phyloP scores from a whole-genome alignment of 2,797 vertebrate genomes.

The Avahi laniger region DNA sequence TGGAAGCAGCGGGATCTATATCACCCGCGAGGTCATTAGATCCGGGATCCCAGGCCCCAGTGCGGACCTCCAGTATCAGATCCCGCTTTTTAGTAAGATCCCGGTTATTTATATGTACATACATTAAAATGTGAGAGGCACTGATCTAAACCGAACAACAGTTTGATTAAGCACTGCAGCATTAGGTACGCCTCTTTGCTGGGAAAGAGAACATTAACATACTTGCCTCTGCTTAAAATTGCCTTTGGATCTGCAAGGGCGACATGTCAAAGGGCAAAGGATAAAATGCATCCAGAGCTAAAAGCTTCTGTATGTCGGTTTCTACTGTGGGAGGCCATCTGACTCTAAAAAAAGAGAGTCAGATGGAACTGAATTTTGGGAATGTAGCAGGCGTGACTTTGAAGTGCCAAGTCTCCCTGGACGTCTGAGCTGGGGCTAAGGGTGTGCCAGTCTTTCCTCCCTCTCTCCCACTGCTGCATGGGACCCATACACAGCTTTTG shows the following conservation, averaged over 20 bases:
- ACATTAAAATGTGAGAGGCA: neutral
- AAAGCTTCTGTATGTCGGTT: neutral
- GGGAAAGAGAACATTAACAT: neutral
- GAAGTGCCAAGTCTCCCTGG: neutral
- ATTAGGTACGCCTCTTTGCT: neutral
- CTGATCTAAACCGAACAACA: neutral
- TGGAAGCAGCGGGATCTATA: neutral
- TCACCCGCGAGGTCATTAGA: neutral
- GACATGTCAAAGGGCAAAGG: neutral
- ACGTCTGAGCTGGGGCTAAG: neutral
- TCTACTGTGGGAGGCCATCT: neutral
- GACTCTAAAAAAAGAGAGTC: neutral
- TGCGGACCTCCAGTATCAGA: neutral
- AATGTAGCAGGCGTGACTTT: neutral
- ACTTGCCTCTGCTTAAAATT: neutral
- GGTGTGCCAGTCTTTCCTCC: fast-evolving
- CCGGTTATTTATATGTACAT: neutral
- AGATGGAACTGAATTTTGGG: neutral
- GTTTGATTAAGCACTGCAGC: neutral
- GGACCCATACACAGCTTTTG: neutral
- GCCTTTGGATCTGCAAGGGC: neutral
- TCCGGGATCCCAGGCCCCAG: neutral
- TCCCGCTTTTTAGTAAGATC: neutral
- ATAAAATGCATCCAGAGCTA: neutral
- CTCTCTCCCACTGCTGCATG: neutral